Evolutionary conservation across 2,113 vertebrate genomes (phyloP), one percentile per base, ranked within the genome.

Genomic region (Xiphophorus hellerii): DNA sequence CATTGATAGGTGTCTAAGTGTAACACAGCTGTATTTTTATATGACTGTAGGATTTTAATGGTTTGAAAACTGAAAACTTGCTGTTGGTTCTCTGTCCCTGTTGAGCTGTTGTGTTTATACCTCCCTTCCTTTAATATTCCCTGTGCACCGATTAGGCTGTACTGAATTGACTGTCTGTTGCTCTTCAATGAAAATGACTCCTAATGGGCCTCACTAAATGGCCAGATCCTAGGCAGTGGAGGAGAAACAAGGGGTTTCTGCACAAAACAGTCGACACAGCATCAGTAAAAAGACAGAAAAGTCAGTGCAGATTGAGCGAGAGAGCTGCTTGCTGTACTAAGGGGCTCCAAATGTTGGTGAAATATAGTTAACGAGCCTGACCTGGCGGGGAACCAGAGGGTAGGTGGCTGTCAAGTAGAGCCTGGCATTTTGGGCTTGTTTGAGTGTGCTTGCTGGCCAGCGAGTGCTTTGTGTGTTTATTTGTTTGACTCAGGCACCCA

Each of bases 141-240:
- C 85, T 58, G 54, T 22, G 58, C 79, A 69, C 82, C 68, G 66
- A 86, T 86, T 87, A 86, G 77, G 62, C 80, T 5, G 15, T 8
- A 37, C 65, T 77, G 69, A 25, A 83, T 66, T 71, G 77, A 82
- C 79, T 71, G 85, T 71, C 42, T 79, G 25, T 75, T 83, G 77
- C 74, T 85, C 80, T 84, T 60, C 3, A 61, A 78, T 85, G 81
- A 87, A 78, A 88, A 77, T 77, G 37, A 74, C 29, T 63, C 39
- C 74, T 89, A 87, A 91, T 86, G 71, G 84, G 84, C 79, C 84
- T 87, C 80, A 65, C 82, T 87, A 87, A 90, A 88, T 75, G 78
- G 65, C 62, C 71, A 83, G 73, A 78, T 69, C 10, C 20, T 10
- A 76, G 84, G 78, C 76, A 69, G 66, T 62, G 42, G 63, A 60